phyloP scores from a whole-genome alignment of 2,113 vertebrate genomes.

The Collichthys lucidus region DNA sequence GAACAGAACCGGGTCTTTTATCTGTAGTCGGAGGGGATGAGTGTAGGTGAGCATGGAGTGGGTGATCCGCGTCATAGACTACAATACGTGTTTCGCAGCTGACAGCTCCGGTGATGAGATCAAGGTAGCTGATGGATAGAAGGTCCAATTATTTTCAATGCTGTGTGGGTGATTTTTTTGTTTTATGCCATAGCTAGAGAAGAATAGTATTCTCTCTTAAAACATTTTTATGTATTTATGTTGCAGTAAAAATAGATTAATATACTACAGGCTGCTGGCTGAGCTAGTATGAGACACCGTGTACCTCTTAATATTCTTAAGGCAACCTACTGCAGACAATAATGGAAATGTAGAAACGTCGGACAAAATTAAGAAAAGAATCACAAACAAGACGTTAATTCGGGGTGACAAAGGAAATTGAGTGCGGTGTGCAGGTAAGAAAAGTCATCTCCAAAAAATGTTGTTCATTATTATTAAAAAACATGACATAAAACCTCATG shows the following conservation, averaged over 20 bases:
- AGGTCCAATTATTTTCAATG: slow-evolving; percentile 30
- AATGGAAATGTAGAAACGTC: slow-evolving; percentile 12
- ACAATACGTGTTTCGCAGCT: slow-evolving; percentile 28
- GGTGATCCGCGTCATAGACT: slow-evolving; percentile 36
- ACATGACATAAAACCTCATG: neutral
- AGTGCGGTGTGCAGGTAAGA: neutral
- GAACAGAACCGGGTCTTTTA: slow-evolving; percentile 12
- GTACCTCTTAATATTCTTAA: slow-evolving; percentile 25
- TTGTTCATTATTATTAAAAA: neutral
- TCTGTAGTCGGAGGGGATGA: slow-evolving; percentile 33
- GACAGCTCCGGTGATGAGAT: slow-evolving; percentile 29
- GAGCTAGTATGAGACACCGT: slow-evolving; percentile 1
- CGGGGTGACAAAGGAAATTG: neutral
- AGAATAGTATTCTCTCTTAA: neutral
- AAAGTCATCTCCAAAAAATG: neutral
- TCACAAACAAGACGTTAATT: neutral
- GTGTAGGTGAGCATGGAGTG: slow-evolving; percentile 24
- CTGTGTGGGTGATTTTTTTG: neutral
- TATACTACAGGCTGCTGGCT: slow-evolving; percentile 7
- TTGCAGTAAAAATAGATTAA: slow-evolving; percentile 3
- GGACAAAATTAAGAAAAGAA: neutral
- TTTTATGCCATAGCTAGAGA: neutral
- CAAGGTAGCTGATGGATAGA: slow-evolving; percentile 11
- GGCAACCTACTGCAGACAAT: neutral
- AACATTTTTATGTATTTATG: neutral